Percentiles rank a stretch among this genome's conserved stretches.
Conservation (phyloP, 2,888 invertebrate species). For the Cepaea hortensis region DNA sequence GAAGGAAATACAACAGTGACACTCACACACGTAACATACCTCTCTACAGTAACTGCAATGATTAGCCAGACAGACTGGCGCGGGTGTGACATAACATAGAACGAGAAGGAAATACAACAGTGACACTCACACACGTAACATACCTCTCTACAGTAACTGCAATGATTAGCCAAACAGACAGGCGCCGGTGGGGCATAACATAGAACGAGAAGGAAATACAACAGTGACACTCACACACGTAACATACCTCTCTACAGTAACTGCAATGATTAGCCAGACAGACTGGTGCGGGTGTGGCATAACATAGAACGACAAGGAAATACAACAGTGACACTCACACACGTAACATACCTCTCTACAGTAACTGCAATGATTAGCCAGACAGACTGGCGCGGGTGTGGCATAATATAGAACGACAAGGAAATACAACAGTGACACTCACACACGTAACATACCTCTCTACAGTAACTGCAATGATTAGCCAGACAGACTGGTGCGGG, state of each 20-base stretch:
- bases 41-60: constrained; percentile 73
- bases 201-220: neutral
- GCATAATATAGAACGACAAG: neutral
- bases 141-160: constrained; percentile 71
- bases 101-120: neutral
- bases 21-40: neutral
- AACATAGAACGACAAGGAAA: neutral
- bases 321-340: neutral
- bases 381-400: constrained; percentile 57
- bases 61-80: constrained; percentile 72
- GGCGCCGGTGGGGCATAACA: neutral
- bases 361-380: constrained; percentile 75
- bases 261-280: constrained; percentile 74
- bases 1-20: neutral
- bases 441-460: constrained; percentile 53
- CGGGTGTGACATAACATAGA: neutral
- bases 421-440: neutral
- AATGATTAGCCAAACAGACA: constrained; percentile 74
- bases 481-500: constrained; percentile 70
- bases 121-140: neutral
- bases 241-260: constrained; percentile 66
- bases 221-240: neutral
- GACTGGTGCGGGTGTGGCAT: constrained; percentile 57
- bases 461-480: constrained; percentile 73
- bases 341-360: constrained; percentile 57